Evolutionary conservation across 2,888 invertebrate genomes (phyloP).

Genomic region (Eurytoma californica): DNA sequence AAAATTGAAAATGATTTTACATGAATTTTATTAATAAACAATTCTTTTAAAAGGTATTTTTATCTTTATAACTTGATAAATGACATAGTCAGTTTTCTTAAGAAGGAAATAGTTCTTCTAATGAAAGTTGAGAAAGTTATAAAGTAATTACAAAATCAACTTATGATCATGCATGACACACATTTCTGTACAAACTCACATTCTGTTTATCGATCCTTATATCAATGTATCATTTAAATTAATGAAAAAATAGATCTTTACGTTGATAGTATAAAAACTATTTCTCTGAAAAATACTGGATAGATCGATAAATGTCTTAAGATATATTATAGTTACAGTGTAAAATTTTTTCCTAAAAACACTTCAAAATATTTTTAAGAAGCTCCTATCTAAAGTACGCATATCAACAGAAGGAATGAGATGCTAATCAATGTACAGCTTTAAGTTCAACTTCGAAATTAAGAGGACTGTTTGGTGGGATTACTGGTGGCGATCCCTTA

Average conservation of each 20-base stretch:
- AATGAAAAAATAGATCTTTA: conserved; percentile 51
- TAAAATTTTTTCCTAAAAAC: conserved; percentile 49
- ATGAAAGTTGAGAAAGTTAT: conserved; percentile 24
- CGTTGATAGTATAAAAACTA: conserved; percentile 37
- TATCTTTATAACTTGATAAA: conserved; percentile 41
- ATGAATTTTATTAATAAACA: conserved; percentile 59
- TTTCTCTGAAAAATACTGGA: conserved; percentile 48
- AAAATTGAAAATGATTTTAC: conserved; percentile 21
- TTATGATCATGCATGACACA: conserved; percentile 39
- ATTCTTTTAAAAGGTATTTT: conserved; percentile 55
- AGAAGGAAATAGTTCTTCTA: conserved; percentile 26
- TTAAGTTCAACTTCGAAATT: conserved; percentile 94
- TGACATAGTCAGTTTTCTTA: conserved; percentile 42
- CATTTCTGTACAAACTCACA: conserved; percentile 50
- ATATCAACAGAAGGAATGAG: conserved; percentile 32
- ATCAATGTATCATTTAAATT: conserved; percentile 22
- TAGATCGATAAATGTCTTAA: conserved; percentile 53
- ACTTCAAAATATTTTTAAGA: conserved; percentile 44
- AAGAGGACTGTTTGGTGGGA: conserved; percentile 91
- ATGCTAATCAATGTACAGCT: conserved; percentile 79
- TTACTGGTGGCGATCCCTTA: conserved; percentile 88
- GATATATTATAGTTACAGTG: conserved; percentile 29
- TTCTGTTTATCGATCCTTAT: conserved; percentile 36
- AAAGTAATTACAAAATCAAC: conserved; percentile 52
- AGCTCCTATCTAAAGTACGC: conserved; percentile 35